Evolutionary conservation across 2,113 vertebrate species (phyloP).

Genomic region (Ictalurus furcatus): DNA sequence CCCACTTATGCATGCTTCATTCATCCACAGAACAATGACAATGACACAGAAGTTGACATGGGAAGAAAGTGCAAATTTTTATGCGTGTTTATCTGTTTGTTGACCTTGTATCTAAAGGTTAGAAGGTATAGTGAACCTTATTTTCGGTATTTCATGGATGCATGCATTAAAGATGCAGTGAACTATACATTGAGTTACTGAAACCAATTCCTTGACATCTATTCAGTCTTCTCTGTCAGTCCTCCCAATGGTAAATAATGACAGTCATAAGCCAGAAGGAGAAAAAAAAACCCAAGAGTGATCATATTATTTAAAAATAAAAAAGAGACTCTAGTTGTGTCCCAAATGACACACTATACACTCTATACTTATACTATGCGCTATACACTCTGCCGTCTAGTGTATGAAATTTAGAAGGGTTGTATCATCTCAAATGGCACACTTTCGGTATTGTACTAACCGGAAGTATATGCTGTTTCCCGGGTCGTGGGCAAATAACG

Average conservation of each 20-base stretch:
- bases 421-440: no score
- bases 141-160: conserved; percentile 55
- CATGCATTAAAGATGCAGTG: conserved; percentile 39
- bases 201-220: conserved; percentile 44
- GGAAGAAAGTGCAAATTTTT: conserved; percentile 12
- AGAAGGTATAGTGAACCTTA: conserved; percentile 53
- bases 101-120: conserved; percentile 12
- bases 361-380: no score
- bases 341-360: no score
- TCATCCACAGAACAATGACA: conserved; percentile 55
- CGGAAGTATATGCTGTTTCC: no score
- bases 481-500: no score
- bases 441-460: no score
- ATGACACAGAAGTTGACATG: conserved; percentile 30
- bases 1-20: conserved; percentile 55
- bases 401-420: no score
- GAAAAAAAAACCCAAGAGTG: not conserved
- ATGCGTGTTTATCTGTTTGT: not conserved
- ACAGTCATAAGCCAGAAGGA: not conserved
- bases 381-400: no score
- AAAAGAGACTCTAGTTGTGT: no score
- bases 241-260: not conserved
- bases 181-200: conserved; percentile 46
- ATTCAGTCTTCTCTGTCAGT: conserved; percentile 36
- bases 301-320: conserved; percentile 9